Conservation (phyloP, 2,113 vertebrate species). For the Lonchura striata region DNA sequence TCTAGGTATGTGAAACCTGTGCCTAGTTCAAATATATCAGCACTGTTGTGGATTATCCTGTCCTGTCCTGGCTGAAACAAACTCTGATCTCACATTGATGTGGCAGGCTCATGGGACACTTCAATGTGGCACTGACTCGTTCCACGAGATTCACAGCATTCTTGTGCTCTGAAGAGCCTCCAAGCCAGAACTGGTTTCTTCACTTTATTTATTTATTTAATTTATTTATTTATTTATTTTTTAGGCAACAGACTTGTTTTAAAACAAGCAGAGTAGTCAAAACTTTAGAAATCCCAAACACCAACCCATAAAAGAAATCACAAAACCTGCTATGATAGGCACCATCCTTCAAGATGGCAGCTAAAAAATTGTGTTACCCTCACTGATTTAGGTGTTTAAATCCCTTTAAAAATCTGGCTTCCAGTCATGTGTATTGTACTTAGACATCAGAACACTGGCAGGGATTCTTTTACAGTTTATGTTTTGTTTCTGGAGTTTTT, state of each 20-base stretch:
- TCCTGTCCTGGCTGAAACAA: neutral
- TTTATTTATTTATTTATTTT: neutral
- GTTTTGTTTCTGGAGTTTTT: neutral
- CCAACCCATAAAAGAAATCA: neutral
- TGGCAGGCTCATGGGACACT: neutral
- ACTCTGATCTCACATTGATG: neutral
- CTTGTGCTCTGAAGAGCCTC: neutral
- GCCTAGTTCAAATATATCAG: neutral
- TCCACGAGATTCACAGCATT: neutral
- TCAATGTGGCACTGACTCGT: neutral
- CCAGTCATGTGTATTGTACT: neutral
- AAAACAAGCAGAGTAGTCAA: neutral
- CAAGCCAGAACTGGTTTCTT: neutral
- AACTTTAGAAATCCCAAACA: neutral
- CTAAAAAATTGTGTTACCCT: neutral
- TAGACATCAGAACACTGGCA: neutral
- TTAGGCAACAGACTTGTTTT: neutral
- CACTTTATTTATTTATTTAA: neutral
- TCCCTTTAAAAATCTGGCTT: neutral
- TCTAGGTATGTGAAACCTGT: neutral
- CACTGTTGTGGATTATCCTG: neutral
- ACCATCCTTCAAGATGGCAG: neutral
- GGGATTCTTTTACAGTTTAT: neutral
- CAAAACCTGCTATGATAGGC: neutral
- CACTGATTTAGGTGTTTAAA: neutral